Evolutionary conservation across 2,888 invertebrate species (phyloP), one percentile per base, ranked within the genome.

Genomic region (Apodemia zela): DNA sequence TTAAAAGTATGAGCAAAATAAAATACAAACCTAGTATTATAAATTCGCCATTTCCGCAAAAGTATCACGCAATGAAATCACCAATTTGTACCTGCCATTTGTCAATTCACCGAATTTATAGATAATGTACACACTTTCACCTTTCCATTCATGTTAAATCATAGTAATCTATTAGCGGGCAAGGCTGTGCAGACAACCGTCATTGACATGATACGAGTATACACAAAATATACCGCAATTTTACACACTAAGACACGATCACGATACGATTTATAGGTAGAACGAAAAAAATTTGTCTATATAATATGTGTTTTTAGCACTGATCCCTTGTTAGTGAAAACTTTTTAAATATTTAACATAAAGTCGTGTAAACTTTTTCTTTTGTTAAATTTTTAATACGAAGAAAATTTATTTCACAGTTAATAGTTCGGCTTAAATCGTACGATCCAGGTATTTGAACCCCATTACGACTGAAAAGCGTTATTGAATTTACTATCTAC

Each of bases 121-220:
- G 74, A 73, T 74, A 66, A 66, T 67, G 67, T 65, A 72, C 72
- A 70, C 67, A 80, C 85, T 85, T 85, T 85, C 85, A 74, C 84
- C 73, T 67, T 73, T 79, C 76, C 79, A 79, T 82, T 82, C 77
- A 80, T 73, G 72, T 72, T 72, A 67, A 71, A 68, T 59, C 61
- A 54, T 63, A 47, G 47, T 63, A 58, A 60, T 61, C 62, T 65
- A 21, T 66, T 64, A 62, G 61, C 17, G 35, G 38, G 17, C 25
- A 29, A 54, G 54, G 29, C 54, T 49, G 21, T n/a, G 47, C 64
- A 61, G 65, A 65, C 59, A 64, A 63, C 18, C 60, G 47, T 13
- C 18, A 17, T 25, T 54, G 45, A 15, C 38, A 60, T 47, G 21
- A 42, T n/a, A n/a, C n/a, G n/a, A n/a, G n/a, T 58, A 45, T 18